These are phyloP conservation scores for Sericinus montela DNA, from an alignment of 2,888 invertebrate species.

Conservation along the genomic window DNA sequence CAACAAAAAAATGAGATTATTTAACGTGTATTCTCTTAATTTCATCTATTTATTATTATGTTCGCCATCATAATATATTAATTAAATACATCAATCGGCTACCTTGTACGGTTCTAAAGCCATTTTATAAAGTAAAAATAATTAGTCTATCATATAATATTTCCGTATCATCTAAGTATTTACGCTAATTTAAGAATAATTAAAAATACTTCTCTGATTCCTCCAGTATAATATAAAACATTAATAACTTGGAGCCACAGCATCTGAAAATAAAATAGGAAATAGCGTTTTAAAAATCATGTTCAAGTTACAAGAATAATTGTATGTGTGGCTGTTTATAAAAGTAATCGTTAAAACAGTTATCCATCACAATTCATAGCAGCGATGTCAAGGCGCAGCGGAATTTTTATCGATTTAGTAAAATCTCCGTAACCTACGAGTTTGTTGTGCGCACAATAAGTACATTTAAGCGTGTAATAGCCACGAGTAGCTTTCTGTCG, in stretches of 20 bases:
- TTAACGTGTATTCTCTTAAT: too few species aligned
- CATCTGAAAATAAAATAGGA: constrained; percentile 30
- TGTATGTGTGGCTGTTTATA: constrained; percentile 20
- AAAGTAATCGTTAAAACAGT: constrained; percentile 31
- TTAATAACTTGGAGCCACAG: constrained; percentile 3
- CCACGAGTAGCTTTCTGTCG: constrained; percentile 45
- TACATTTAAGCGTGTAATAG: constrained; percentile 48
- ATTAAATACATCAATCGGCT: too few species aligned
- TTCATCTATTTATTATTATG: too few species aligned
- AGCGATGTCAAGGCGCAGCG: constrained; percentile 48
- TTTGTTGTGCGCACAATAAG: constrained; percentile 42
- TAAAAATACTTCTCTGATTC: not conserved
- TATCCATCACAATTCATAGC: constrained; percentile 54
- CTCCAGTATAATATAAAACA: not conserved
- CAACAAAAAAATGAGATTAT: too few species aligned
- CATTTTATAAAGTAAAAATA: too few species aligned
- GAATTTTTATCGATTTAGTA: constrained; percentile 52
- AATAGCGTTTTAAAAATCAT: constrained; percentile 15
- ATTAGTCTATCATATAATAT: too few species aligned
- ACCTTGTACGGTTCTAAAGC: too few species aligned
- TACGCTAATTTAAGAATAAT: too few species aligned
- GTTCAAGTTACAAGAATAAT: constrained; percentile 15
- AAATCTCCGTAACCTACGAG: constrained; percentile 32
- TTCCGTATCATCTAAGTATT: too few species aligned
- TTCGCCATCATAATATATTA: too few species aligned